Base-by-base conservation (phyloP, 2,888 invertebrate species). In the Laothoe populi region DNA sequence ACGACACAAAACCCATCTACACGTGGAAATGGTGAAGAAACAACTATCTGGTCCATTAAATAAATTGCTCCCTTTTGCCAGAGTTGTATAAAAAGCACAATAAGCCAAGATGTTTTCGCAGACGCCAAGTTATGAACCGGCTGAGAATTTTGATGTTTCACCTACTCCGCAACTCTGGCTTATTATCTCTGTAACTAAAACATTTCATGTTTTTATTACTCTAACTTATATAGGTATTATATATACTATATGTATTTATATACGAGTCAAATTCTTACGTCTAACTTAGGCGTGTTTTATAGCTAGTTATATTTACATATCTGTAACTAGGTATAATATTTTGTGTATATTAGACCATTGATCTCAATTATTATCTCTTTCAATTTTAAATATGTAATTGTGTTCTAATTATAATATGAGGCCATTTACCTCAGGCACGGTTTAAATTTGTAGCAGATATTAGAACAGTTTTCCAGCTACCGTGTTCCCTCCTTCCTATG, bases 51-150 rank as follows among this genome's bases (percentile, higher is more conserved):
- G 77, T 78, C 85, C 86, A 88, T 87, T 88, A 87, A 82, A 87
- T 83, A 87, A 86, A 88, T 87, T 88, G 84, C 86, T 77, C 77
- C 74, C 78, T 78, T 83, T 80, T 68, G 75, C 75, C 75, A 77
- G 75, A 74, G 74, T 72, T 72, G 69, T 69, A 75, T 77, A 78
- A 77, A 79, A 78, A 79, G 75, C 73, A 72, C 75, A 74, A 77
- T 78, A 75, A 72, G 72, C 70, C 71, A 75, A 79, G 75, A 77
- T 78, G 79, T 81, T 78, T 73, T 74, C 70, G 63, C 67, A 71
- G 72, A 77, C 73, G 72, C 72, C 70, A 73, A 77, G 72, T 77
- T 80, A 76, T 73, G 70, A 72, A 72, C 67, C 66, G 63, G 66
- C 65, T 62, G 70, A 64, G 69, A 71, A 70, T 74, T 70, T 66